A percentile compares a stretch with the other conserved stretches of the same genome.
phyloP scores from a whole-genome alignment of 2,888 invertebrate genomes.

The Erannis defoliaria region DNA sequence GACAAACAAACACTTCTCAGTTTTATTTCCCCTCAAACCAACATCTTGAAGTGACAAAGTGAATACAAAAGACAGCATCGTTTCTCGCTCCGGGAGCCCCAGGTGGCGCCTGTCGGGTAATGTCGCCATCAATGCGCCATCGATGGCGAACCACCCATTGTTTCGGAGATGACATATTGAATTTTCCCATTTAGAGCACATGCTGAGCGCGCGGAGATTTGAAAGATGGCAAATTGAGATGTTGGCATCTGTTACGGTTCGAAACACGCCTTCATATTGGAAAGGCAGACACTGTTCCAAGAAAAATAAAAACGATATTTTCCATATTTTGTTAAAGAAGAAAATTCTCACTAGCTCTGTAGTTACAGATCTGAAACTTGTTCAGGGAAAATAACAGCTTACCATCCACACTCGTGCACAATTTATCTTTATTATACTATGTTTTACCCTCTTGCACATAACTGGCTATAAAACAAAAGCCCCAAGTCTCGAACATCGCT shows the following conservation, averaged over 20 bases:
- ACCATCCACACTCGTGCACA: slow-evolving; percentile 2
- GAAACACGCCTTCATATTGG: slow-evolving; percentile 15
- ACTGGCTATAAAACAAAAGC: slow-evolving; percentile 31
- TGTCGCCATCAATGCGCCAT: slow-evolving; percentile 46
- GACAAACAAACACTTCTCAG: not conserved
- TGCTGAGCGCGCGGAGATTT: slow-evolving; percentile 29
- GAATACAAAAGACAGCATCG: slow-evolving; percentile 23
- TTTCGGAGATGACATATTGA: slow-evolving; percentile 44
- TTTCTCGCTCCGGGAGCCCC: slow-evolving; percentile 26
- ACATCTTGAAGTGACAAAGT: slow-evolving; percentile 15
- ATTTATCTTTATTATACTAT: slow-evolving; percentile 12
- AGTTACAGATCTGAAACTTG: not conserved
- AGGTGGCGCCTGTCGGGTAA: slow-evolving; percentile 44
- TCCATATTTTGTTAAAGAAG: not conserved
- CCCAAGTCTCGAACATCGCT: slow-evolving; percentile 25
- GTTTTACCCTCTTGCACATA: slow-evolving; percentile 23
- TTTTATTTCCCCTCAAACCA: slow-evolving; percentile 5
- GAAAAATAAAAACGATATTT: slow-evolving; percentile 1
- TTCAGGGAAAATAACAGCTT: slow-evolving; percentile 9
- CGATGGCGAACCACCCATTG: slow-evolving; percentile 48
- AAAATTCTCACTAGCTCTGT: slow-evolving; percentile 4
- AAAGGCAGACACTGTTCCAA: slow-evolving; percentile 1
- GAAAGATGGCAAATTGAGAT: slow-evolving; percentile 33
- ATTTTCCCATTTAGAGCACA: slow-evolving; percentile 39
- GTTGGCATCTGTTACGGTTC: slow-evolving; percentile 13